phyloP scores from a whole-genome alignment of 2,888 invertebrate species.

The Trachelus iudaicus region DNA sequence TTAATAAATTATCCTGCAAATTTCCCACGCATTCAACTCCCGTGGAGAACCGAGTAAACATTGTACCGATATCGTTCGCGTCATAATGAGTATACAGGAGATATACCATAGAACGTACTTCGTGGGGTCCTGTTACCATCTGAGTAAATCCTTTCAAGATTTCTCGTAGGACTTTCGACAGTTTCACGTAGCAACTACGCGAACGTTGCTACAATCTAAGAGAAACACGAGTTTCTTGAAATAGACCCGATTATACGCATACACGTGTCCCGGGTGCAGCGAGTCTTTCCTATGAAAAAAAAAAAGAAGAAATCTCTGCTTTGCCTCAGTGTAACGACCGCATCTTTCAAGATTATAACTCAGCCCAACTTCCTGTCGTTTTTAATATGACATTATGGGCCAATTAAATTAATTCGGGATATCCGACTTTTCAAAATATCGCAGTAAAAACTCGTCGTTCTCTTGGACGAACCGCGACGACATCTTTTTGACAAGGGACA shows the following conservation, averaged over 20 bases:
- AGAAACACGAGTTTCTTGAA: not conserved
- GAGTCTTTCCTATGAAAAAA: not conserved
- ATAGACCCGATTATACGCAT: not conserved
- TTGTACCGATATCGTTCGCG: no score
- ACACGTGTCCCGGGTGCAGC: not conserved
- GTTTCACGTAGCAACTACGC: not conserved
- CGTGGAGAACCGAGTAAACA: no score
- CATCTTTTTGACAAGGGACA: not conserved
- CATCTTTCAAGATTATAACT: not conserved
- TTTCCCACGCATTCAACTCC: no score
- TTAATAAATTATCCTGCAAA: no score
- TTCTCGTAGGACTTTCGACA: not conserved
- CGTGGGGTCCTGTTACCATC: not conserved
- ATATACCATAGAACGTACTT: not conserved
- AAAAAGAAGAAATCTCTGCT: not conserved
- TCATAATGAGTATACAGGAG: no score
- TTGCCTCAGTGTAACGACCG: not conserved
- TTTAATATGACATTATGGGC: not conserved
- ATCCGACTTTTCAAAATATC: not conserved
- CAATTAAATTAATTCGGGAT: not conserved
- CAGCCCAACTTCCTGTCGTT: not conserved
- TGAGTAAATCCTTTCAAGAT: not conserved
- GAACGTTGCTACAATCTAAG: not conserved
- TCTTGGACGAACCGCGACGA: not conserved
- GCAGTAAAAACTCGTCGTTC: not conserved